Conservation (phyloP, 2,797 vertebrate species). For the Mareca penelope region DNA sequence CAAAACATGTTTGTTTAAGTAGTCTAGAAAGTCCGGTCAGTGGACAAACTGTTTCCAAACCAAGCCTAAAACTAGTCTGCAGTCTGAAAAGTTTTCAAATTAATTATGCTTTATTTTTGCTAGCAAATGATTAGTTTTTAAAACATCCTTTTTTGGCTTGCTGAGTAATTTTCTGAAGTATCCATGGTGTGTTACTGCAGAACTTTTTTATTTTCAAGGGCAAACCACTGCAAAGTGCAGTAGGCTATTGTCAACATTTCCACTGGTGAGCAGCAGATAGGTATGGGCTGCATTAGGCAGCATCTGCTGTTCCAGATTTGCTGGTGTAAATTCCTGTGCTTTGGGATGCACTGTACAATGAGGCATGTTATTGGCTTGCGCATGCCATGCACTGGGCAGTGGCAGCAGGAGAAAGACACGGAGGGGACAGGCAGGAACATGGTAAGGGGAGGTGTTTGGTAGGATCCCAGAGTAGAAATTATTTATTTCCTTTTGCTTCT, state of each 20-base stretch:
- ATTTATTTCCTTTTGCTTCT: neutral
- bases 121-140: neutral
- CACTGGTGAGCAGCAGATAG: neutral
- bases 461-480: neutral
- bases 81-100: neutral
- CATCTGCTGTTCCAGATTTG: fast-evolving
- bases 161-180: neutral
- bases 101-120: neutral
- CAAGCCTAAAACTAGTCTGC: neutral
- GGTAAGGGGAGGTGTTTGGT: neutral
- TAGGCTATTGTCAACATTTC: fast-evolving
- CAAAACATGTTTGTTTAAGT: constrained; percentile 12
- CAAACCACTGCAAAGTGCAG: neutral
- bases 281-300: fast-evolving
- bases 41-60: constrained; percentile 2
- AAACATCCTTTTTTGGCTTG: neutral
- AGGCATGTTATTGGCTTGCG: neutral
- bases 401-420: fast-evolving
- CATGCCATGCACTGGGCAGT: fast-evolving
- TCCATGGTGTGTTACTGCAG: neutral
- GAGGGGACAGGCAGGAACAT: fast-evolving
- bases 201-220: neutral
- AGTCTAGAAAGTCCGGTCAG: neutral
- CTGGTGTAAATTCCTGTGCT: fast-evolving
- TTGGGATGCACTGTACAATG: neutral